Evolutionary conservation across 2,797 vertebrate species (phyloP).

Genomic region (Megalops cyprinoides): DNA sequence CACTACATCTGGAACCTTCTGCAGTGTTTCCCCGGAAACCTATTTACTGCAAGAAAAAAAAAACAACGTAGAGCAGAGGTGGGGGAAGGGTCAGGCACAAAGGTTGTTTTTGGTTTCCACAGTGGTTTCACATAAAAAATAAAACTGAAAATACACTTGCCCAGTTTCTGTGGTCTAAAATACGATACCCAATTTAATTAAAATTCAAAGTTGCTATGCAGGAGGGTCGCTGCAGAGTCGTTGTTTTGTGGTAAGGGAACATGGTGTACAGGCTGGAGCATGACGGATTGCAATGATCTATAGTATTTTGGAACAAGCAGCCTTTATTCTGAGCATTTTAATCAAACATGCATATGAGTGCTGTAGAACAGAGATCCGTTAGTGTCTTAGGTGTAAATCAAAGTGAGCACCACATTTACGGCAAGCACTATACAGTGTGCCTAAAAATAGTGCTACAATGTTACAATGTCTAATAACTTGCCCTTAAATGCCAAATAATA

Average conservation of each 20-base stretch:
- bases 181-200: background rate
- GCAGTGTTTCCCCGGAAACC: background rate
- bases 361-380: background rate
- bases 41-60: background rate
- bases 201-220: background rate
- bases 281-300: background rate
- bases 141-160: background rate
- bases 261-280: background rate
- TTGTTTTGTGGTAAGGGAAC: background rate
- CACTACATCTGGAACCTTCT: background rate
- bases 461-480: constrained; percentile 21
- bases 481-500: constrained; percentile 19
- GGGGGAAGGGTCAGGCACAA: background rate
- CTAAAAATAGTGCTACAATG: constrained; percentile 3
- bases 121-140: background rate
- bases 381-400: background rate
- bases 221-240: background rate
- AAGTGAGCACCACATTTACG: background rate
- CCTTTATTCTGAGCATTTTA: background rate
- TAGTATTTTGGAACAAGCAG: background rate
- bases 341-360: background rate
- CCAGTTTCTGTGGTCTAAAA: background rate
- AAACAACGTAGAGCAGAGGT: background rate
- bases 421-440: background rate
- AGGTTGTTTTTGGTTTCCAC: background rate